Conservation (phyloP, 2,797 vertebrate species). For the Decapterus maruadsi region DNA sequence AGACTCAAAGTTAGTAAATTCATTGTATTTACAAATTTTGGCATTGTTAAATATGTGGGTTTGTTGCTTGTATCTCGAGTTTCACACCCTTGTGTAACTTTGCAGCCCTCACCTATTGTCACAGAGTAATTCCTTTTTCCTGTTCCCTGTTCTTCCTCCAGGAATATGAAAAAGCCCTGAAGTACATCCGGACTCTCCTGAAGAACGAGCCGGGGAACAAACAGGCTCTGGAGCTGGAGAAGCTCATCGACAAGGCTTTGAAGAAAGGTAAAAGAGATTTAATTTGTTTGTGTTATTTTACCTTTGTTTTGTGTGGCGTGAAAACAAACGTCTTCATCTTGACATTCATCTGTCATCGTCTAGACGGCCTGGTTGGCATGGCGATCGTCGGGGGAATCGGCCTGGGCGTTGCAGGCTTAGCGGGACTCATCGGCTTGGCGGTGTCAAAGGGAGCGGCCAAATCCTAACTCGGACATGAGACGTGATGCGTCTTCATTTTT, state of each 20-base stretch:
- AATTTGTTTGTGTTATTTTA: not conserved
- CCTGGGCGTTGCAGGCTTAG: constrained; percentile 90
- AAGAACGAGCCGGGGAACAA: constrained; percentile 92
- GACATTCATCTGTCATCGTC: constrained; percentile 23
- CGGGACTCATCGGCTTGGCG: constrained; percentile 92
- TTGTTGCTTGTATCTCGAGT: not conserved
- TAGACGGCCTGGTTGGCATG: constrained; percentile 95
- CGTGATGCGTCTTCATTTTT: constrained; percentile 10
- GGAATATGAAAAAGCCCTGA: constrained; percentile 93
- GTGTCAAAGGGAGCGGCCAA: constrained; percentile 91
- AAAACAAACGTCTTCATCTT: not conserved
- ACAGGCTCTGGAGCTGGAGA: constrained; percentile 91
- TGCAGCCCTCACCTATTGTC: not conserved
- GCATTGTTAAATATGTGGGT: not conserved
- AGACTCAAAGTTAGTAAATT: constrained; percentile 88
- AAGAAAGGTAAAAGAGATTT: constrained; percentile 88
- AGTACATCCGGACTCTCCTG: constrained; percentile 90
- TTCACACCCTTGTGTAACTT: not conserved
- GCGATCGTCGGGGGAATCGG: constrained; percentile 94
- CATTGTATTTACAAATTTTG: not conserved
- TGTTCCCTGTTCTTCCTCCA: constrained; percentile 51
- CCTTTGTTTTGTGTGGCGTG: not conserved
- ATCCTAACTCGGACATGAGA: constrained; percentile 80
- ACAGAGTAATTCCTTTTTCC: not conserved
- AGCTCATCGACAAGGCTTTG: constrained; percentile 91